A percentile compares a stretch with the other conserved stretches of the same genome.
phyloP scores from a whole-genome alignment of 1,140 invertebrate genomes.

The Drosophila erecta region DNA sequence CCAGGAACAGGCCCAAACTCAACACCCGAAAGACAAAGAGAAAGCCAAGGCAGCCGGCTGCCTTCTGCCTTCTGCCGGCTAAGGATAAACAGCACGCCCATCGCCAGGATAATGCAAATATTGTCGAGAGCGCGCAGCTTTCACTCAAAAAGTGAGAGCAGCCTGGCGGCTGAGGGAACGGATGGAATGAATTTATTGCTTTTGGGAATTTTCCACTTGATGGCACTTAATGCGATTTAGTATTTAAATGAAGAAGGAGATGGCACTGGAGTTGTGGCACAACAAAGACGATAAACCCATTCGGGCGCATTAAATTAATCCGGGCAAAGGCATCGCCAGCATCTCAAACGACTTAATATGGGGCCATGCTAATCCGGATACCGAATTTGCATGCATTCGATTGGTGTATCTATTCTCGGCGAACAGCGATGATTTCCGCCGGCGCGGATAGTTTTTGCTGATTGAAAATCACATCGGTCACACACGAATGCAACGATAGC shows the following conservation, averaged over 20 bases:
- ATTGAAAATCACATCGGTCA: slow-evolving; percentile 68
- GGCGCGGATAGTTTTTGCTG: slow-evolving; percentile 51
- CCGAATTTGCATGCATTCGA: background rate
- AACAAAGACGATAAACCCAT: slow-evolving; percentile 80
- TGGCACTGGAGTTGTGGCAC: slow-evolving; percentile 32
- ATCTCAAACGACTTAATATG: slow-evolving; percentile 8
- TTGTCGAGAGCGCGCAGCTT: slow-evolving; percentile 63
- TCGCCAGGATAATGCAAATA: slow-evolving; percentile 71
- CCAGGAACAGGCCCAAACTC: background rate
- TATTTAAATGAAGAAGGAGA: slow-evolving; percentile 77
- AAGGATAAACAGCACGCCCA: slow-evolving; percentile 61
- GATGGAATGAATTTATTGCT: slow-evolving; percentile 80
- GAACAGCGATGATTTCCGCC: slow-evolving; percentile 1
- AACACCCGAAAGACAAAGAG: slow-evolving; percentile 55
- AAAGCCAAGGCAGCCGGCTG: slow-evolving; percentile 44
- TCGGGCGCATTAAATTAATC: slow-evolving; percentile 80
- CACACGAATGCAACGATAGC: slow-evolving; percentile 59
- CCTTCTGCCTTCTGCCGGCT: slow-evolving; percentile 25
- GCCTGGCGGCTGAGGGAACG: slow-evolving; percentile 17
- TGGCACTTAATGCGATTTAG: slow-evolving; percentile 83
- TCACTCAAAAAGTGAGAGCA: slow-evolving; percentile 63
- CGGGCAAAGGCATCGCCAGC: slow-evolving; percentile 52
- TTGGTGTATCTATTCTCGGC: background rate
- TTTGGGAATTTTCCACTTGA: slow-evolving; percentile 82
- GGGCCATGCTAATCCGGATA: slow-evolving; percentile 19